Conservation (phyloP, 2,797 vertebrate species). For the Gymnopithys bicolor region DNA sequence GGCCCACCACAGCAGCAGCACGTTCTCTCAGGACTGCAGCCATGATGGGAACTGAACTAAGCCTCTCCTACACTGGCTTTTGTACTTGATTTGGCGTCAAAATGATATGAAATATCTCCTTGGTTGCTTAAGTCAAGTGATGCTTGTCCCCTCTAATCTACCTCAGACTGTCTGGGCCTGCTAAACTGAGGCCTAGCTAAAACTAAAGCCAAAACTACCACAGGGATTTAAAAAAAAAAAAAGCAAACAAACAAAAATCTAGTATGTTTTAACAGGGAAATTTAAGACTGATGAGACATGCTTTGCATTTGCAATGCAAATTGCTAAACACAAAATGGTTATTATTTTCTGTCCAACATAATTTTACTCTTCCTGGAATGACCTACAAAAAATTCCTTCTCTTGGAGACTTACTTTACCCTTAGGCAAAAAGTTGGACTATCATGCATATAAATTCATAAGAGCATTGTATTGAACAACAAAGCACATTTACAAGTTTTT, state of each 20-base stretch:
- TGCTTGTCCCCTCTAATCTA: too few relatives aligned
- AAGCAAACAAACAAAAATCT: background rate
- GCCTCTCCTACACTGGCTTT: too few relatives aligned
- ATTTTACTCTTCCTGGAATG: background rate
- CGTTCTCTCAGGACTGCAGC: too few relatives aligned
- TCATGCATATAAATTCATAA: background rate
- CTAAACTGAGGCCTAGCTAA: too few relatives aligned
- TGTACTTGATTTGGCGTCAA: too few relatives aligned
- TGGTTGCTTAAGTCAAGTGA: too few relatives aligned
- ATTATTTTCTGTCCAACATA: background rate
- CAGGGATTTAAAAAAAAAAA: background rate
- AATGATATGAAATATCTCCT: too few relatives aligned
- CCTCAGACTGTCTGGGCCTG: too few relatives aligned
- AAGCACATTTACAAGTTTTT: background rate
- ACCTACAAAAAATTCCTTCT: background rate
- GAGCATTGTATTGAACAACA: background rate
- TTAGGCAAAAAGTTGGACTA: background rate
- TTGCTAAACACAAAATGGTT: background rate
- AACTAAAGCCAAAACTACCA: too few relatives aligned
- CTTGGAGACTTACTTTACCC: background rate
- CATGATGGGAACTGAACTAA: too few relatives aligned
- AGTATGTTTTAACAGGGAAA: background rate
- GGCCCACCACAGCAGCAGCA: too few relatives aligned
- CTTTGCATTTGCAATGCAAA: background rate
- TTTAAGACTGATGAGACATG: background rate